A percentile compares a stretch with the other conserved stretches of the same genome.
phyloP scores from a whole-genome alignment of 2,888 invertebrate genomes.

The Drosophila quinaria region DNA sequence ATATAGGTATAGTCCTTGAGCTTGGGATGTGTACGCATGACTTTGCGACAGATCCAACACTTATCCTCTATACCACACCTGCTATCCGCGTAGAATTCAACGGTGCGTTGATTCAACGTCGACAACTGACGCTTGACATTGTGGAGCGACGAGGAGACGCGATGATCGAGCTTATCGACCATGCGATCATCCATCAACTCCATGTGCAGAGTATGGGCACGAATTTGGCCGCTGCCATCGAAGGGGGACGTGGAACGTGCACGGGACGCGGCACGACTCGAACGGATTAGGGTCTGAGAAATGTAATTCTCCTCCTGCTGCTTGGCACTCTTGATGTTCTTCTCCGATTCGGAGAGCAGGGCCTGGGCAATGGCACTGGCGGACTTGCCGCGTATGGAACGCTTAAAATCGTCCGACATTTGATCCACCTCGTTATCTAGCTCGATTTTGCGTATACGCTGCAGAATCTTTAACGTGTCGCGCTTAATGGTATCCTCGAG shows the following conservation, averaged over 20 bases:
- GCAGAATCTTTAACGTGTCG: constrained; percentile 82
- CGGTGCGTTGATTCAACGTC: constrained; percentile 84
- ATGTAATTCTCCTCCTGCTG: constrained; percentile 82
- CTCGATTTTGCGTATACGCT: constrained; percentile 86
- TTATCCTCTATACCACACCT: constrained; percentile 85
- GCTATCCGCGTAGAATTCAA: constrained; percentile 85
- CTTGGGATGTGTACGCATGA: constrained; percentile 83
- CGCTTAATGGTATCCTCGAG: constrained; percentile 88
- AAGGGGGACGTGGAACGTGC: constrained; percentile 77
- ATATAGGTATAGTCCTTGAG: constrained; percentile 83
- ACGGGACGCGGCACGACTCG: constrained; percentile 83
- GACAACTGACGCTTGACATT: constrained; percentile 85
- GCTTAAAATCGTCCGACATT: constrained; percentile 86
- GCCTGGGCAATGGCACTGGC: constrained; percentile 90
- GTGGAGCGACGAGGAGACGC: constrained; percentile 84
- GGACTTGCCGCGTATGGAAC: constrained; percentile 90
- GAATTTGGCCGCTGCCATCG: constrained; percentile 59
- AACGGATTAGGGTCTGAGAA: constrained; percentile 78
- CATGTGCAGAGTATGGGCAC: constrained; percentile 82
- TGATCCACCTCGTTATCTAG: constrained; percentile 86
- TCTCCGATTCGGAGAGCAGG: constrained; percentile 88
- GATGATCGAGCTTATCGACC: constrained; percentile 85
- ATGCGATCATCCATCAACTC: constrained; percentile 85
- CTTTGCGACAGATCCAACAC: constrained; percentile 85
- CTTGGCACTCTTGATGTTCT: constrained; percentile 84